Evolutionary conservation across 2,797 vertebrate species (phyloP).

Genomic region (Decapterus maruadsi): DNA sequence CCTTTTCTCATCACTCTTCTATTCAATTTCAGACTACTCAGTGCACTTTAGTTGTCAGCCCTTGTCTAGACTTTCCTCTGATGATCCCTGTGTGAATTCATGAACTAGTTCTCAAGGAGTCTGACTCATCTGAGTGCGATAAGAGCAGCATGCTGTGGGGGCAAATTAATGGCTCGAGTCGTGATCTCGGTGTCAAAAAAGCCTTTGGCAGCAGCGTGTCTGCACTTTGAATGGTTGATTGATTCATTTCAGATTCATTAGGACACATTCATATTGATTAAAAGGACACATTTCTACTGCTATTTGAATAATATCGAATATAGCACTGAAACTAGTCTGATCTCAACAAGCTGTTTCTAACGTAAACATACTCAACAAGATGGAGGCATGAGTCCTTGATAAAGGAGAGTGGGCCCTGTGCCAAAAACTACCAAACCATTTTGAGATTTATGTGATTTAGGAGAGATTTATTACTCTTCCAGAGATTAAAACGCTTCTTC

Average conservation of each 20-base stretch:
- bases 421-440: constrained; percentile 25
- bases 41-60: constrained; percentile 47
- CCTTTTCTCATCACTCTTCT: constrained; percentile 13
- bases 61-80: constrained; percentile 47
- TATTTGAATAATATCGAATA: constrained; percentile 22
- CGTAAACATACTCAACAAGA: constrained; percentile 35
- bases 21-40: constrained; percentile 27
- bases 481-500: not conserved
- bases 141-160: constrained; percentile 32
- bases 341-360: constrained; percentile 35
- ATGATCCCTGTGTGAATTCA: constrained; percentile 53
- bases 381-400: constrained; percentile 50
- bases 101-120: constrained; percentile 50
- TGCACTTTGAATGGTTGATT: constrained; percentile 49
- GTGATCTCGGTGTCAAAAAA: constrained; percentile 55
- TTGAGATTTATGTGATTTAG: constrained; percentile 10
- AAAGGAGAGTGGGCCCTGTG: constrained; percentile 48
- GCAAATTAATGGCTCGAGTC: constrained; percentile 48
- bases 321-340: constrained; percentile 16
- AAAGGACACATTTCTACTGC: constrained; percentile 37
- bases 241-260: constrained; percentile 69
- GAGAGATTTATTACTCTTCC: constrained; percentile 23
- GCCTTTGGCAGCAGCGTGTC: constrained; percentile 39
- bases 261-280: constrained; percentile 60
- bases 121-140: constrained; percentile 69